Percentiles rank a stretch among this genome's conserved stretches.
These are phyloP conservation scores for Eupithecia pulchellata DNA, from an alignment of 2,888 invertebrate genomes.

Conservation along the genomic window DNA sequence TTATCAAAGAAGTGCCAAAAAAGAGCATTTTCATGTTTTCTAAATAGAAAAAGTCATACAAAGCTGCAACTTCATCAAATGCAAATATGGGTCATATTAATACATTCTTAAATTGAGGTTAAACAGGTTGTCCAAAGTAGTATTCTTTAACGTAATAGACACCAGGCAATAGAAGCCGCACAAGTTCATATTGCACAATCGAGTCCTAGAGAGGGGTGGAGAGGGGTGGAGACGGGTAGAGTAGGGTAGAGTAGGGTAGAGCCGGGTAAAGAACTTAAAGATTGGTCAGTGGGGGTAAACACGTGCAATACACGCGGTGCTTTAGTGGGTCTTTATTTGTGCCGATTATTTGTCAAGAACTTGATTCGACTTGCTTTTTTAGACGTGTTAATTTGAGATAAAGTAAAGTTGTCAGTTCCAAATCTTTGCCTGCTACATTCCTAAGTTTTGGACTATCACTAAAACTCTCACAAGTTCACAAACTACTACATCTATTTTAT, in stretches of 20 bases:
- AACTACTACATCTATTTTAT: not conserved
- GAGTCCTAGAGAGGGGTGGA: not conserved
- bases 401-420: not conserved
- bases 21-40: not conserved
- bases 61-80: not conserved
- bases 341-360: not conserved
- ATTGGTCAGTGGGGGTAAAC: not conserved
- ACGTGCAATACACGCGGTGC: slow-evolving; percentile 4
- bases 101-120: not conserved
- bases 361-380: not conserved
- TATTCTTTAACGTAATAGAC: not conserved
- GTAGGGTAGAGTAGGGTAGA: not conserved
- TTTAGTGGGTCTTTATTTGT: not conserved
- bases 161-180: not conserved
- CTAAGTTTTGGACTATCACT: not conserved
- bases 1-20: no score
- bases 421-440: not conserved
- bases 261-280: not conserved
- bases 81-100: not conserved
- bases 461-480: not conserved
- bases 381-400: not conserved
- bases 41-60: not conserved
- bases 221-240: not conserved
- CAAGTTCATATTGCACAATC: slow-evolving; percentile 7
- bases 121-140: not conserved